Conservation (phyloP, 2,888 invertebrate genomes). For the Stenoptilia bipunctidactyla region DNA sequence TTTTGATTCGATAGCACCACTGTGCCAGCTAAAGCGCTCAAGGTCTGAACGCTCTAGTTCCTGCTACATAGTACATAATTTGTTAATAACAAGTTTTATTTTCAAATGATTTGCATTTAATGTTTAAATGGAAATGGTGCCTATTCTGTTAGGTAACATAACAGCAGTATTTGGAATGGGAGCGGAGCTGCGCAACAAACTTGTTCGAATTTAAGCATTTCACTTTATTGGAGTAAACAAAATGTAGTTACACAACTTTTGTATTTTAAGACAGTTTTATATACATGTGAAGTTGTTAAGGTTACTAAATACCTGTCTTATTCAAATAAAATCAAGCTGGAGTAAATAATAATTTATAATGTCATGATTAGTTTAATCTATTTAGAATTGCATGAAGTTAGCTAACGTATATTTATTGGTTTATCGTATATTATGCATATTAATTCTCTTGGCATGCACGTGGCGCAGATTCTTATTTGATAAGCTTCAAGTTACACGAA, state of each 20-base stretch:
- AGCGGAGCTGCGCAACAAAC: conserved; percentile 38
- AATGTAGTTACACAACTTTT: too few species aligned
- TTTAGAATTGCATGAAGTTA: too few species aligned
- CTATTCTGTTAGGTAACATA: conserved; percentile 1
- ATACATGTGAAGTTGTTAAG: too few species aligned
- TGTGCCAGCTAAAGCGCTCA: conserved; percentile 33
- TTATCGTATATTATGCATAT: too few species aligned
- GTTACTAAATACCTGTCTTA: too few species aligned
- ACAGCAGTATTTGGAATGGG: conserved; percentile 22
- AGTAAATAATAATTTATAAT: too few species aligned
- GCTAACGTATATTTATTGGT: too few species aligned
- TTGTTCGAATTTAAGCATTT: conserved; percentile 20
- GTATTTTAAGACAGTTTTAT: too few species aligned
- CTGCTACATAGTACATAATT: conserved; percentile 9
- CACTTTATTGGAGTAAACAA: not conserved
- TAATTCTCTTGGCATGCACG: conserved; percentile 15
- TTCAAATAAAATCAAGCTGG: too few species aligned
- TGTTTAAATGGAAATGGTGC: not conserved
- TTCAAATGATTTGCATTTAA: not conserved
- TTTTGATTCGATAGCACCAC: not conserved
- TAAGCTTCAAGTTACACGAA: too few species aligned
- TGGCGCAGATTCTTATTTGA: conserved; percentile 3
- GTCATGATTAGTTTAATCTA: too few species aligned
- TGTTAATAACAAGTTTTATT: not conserved
- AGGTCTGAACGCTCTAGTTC: conserved; percentile 44